Evolutionary conservation across 2,113 vertebrate genomes (phyloP).

Genomic region (Oenanthe melanoleuca): DNA sequence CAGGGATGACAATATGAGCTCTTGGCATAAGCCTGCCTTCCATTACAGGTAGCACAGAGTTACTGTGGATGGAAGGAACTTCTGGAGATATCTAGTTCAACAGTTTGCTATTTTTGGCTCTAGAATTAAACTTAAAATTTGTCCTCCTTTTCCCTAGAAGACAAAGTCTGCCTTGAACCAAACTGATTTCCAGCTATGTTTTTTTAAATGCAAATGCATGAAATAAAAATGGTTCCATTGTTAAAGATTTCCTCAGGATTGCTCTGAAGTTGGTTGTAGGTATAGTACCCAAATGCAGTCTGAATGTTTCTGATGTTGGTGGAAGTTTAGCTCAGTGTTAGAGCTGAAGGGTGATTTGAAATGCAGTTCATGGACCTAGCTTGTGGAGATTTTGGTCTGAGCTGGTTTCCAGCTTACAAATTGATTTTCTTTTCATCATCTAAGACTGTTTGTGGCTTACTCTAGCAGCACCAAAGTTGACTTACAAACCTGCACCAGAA

Average conservation of each 20-base stretch:
- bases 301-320: background rate
- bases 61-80: background rate
- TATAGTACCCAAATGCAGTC: background rate
- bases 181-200: background rate
- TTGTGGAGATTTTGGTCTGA: background rate
- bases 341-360: background rate
- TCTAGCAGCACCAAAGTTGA: background rate
- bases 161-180: background rate
- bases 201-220: background rate
- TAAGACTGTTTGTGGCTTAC: background rate
- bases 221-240: background rate
- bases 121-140: background rate
- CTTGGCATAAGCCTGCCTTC: background rate
- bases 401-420: background rate
- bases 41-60: background rate
- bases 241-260: background rate
- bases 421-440: background rate
- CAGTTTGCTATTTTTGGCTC: background rate
- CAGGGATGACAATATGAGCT: background rate
- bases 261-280: accelerated
- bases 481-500: background rate
- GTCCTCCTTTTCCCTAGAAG: background rate
- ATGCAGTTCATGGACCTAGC: background rate
- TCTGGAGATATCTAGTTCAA: background rate
- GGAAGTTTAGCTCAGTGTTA: background rate